phyloP scores from a whole-genome alignment of 2,113 vertebrate species.

The Pelmatolapia mariae region DNA sequence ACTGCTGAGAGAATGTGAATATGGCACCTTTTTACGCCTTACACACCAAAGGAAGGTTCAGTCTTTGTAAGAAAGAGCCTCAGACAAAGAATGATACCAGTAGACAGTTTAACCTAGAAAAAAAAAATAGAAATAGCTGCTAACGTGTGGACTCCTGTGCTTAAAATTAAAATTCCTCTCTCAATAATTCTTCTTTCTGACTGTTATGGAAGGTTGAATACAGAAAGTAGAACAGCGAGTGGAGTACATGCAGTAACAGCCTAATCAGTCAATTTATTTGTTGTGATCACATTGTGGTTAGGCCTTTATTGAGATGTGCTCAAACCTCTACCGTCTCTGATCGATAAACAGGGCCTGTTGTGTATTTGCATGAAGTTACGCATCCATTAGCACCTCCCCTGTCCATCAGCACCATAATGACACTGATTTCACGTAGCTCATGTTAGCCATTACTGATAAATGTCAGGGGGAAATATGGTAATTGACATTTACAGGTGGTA shows the following conservation, averaged over 20 bases:
- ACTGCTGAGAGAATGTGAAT: neutral
- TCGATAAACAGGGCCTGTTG: conserved; percentile 36
- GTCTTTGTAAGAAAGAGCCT: neutral
- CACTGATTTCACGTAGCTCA: conserved; percentile 68
- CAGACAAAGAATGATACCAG: neutral
- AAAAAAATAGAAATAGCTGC: neutral
- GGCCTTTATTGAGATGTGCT: conserved; percentile 52
- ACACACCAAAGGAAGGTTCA: neutral
- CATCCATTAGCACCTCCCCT: neutral
- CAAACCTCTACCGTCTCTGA: conserved; percentile 8
- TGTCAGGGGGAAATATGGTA: conserved; percentile 80
- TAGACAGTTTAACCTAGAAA: neutral
- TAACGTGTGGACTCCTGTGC: neutral
- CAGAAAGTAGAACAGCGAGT: neutral
- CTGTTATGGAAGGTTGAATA: neutral
- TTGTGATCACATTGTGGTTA: conserved; percentile 27
- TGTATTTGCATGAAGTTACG: conserved; percentile 6
- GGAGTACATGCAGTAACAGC: neutral
- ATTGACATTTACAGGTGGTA: conserved; percentile 77
- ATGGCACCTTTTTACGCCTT: neutral
- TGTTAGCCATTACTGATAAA: conserved; percentile 77
- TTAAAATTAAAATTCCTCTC: neutral
- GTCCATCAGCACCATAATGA: conserved; percentile 67
- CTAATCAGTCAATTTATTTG: conserved; percentile 33
- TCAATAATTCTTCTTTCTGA: neutral